Base-by-base conservation (phyloP, 1,140 invertebrate species). In the Megalopta genalis region DNA sequence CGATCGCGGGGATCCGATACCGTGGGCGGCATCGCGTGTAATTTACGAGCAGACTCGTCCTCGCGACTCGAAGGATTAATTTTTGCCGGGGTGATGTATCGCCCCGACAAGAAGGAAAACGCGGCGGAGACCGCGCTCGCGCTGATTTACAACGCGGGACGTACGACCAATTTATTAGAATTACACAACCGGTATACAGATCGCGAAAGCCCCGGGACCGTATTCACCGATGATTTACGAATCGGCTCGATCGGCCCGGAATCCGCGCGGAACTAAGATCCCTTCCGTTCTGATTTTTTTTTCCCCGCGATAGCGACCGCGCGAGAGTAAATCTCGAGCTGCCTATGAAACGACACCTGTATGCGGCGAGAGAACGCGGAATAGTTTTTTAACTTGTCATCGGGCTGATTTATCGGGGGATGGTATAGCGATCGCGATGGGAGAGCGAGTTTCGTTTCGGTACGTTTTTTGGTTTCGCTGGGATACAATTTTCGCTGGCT, bases 91-190 rank as follows among this genome's bases (percentile, higher is more conserved):
- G 42, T n/a, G 62, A 74, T 32, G 32, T 74, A 74, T 63, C 18
- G 27, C 27, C 21, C 12, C 23, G 23, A 23, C 68, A 49, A 62
- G 74, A 49, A 77, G 23, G 49, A 27, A 37, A 68, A 42, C 52
- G 49, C 16, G 46, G 72, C 39, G 46, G 71, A 73, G 49, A 62
- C 60, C 60, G 60, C 25, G 42, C 25, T 9, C 66, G 46, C 59
- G 21, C 27, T 88, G 86, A 88, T 87, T 88, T 87, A 88, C 83
- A 74, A 60, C 54, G 52, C 59, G 77, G 39, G 75, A 83, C 86
- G 77, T 75, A 69, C 60, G 32, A 63, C 77, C 87, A 81, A 88
- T 89, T 86, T 88, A 87, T 89, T 88, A 86, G 86, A 89, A 87
- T 88, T 89, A 89, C 88, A 83, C 77, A 82, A 80, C 54, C 81